These are phyloP conservation scores for Chaetogeoica ovagalla DNA, from an alignment of 2,888 invertebrate genomes.

Conservation along the genomic window DNA sequence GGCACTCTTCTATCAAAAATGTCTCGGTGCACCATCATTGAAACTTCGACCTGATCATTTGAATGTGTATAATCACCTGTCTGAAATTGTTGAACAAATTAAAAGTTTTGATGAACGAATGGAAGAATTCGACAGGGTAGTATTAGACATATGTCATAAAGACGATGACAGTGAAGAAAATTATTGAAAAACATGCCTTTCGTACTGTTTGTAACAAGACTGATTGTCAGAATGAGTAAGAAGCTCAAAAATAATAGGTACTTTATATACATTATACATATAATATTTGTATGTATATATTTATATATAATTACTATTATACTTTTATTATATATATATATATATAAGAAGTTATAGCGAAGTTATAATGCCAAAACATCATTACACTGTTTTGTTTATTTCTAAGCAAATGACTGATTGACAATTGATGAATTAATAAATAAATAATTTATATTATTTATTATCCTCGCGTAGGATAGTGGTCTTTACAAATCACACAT, in stretches of 20 bases:
- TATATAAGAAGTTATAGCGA: slow-evolving; percentile 36
- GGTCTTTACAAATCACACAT: slow-evolving; percentile 14
- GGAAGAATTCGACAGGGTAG: slow-evolving; percentile 50
- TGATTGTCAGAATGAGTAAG: slow-evolving; percentile 47
- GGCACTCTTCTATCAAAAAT: slow-evolving; percentile 45
- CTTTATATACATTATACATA: slow-evolving; percentile 18
- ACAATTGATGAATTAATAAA: slow-evolving; percentile 42
- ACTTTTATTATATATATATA: slow-evolving; percentile 7
- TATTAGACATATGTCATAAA: slow-evolving; percentile 46
- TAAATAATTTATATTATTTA: slow-evolving; percentile 34
- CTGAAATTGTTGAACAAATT: slow-evolving; percentile 49
- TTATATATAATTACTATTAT: slow-evolving; percentile 13
- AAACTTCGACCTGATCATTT: slow-evolving; percentile 35
- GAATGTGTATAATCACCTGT: slow-evolving; percentile 40
- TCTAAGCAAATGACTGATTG: slow-evolving; percentile 47
- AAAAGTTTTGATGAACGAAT: slow-evolving; percentile 47
- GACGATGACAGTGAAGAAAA: slow-evolving; percentile 44
- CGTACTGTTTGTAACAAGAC: slow-evolving; percentile 46
- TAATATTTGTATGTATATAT: not conserved
- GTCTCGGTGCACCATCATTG: slow-evolving; percentile 43
- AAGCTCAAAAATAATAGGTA: slow-evolving; percentile 43
- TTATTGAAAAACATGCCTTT: slow-evolving; percentile 28
- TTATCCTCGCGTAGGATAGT: slow-evolving; percentile 41
- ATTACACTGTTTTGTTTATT: slow-evolving; percentile 38
- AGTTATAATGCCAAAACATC: slow-evolving; percentile 41